Evolutionary conservation across 1,140 invertebrate species (phyloP), one percentile per base, ranked within the genome.

Genomic region (Sarcophaga bullata): DNA sequence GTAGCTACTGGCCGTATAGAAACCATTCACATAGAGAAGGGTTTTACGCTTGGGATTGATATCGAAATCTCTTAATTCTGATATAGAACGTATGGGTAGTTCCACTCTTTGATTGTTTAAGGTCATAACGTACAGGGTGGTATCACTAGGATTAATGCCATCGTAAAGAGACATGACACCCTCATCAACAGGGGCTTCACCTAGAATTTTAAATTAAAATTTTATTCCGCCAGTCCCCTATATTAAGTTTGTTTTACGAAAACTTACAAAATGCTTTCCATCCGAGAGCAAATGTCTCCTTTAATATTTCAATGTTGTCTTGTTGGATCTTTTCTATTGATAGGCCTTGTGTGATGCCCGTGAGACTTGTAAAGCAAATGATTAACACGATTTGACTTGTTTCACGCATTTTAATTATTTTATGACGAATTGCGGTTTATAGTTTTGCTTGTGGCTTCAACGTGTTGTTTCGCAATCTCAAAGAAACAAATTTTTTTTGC

Each of bases 71-170:
- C 84, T 84, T 7, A 89, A 49, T 19, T 87, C 85, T 0, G 87
- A 85, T 48, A 89, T 81, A 0, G 86, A 84, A 19, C 84, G 86
- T 46, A 89, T 89, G 68, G 88, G 88, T 46, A 89, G 76, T 25
- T 87, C 84, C 0, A 89, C 80, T 47, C 85, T 88, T 13, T 86
- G 88, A 47, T 89, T 89, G 37, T 86, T 89, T 10, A 88, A 82
- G 17, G 88, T 89, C 86, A 89, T 85, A 11, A 89, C 87, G 82
- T 87, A 86, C 0, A 89, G 54, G 0, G 82, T 84, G 8, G 86
- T 87, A 82, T 89, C 88, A 81, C 88, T 87, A 68, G 88, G 88
- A 85, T 85, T 88, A n/a, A 88, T 88, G 84, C 88, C 88, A 73
- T 85, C 84, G 25, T 85, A 88, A 0, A 89, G 82, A 1, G 87